Evolutionary conservation across 2,888 invertebrate genomes (phyloP), one percentile per base, ranked within the genome.

Genomic region (Scaptomyza tumidula): DNA sequence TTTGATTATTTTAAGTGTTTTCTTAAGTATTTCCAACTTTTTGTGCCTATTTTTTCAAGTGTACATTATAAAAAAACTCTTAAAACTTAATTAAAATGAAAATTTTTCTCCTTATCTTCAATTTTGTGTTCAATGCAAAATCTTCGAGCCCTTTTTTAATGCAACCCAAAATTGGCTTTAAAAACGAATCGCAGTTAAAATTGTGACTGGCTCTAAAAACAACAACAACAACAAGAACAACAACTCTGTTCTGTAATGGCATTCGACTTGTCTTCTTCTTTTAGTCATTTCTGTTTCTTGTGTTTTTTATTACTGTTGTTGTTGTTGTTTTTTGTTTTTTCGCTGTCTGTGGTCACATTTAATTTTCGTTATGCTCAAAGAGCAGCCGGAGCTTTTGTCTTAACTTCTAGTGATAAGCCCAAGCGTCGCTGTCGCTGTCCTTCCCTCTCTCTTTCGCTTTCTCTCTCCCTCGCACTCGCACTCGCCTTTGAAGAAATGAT

Each of bases 391-490:
- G 33, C 62, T 65, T 73, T 73, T 88, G 84, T 86, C 84, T 82
- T 84, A 86, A 88, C 86, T 86, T 86, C 59, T 50, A 69, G 81
- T 88, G 82, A 82, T 82, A 88, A 88, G 84, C 74, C 66, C 60
- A 59, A 60, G 49, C 61, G 56, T 46, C 65, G 13, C 35, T 33
- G 52, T 50, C 70, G 72, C 46, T 6, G 6, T 5, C 6, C 1
- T 19, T 4, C 5, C 1, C 11, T 10, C 19, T 45, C 35, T 13
- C n/a, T 24, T 3, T 24, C 24, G 0, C 24, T 24, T 3, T 2
- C 5, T 6, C n/a, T 5, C 6, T 4, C 5, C 1, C 9, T 10
- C 19, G 43, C 33, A 35, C n/a, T 24, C 24, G 3, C 24, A 24
- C 24, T 24, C 24, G 4, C 24, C 24, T 24, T 24, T 24, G 24